Evolutionary conservation across 2,888 invertebrate species (phyloP).

Genomic region (Drosophila diplacantha): DNA sequence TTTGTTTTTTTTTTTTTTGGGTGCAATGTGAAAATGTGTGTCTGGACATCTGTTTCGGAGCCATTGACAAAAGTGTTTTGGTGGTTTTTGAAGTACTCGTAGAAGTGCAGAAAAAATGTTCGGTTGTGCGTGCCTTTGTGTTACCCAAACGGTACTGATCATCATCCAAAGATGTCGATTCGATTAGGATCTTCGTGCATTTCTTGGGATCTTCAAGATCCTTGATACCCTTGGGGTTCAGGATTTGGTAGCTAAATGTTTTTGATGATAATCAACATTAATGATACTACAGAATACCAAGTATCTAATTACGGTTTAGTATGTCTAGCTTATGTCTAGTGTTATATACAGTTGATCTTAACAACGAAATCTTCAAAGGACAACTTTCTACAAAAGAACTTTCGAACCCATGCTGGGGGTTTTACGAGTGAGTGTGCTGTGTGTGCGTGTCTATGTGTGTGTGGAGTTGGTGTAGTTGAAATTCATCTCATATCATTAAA

Average conservation of each 20-base stretch:
- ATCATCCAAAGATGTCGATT: conserved; percentile 88
- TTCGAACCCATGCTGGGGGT: conserved; percentile 59
- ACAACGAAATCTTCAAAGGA: conserved; percentile 32
- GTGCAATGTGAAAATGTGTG: conserved; percentile 20
- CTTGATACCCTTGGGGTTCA: conserved; percentile 93
- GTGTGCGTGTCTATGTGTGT: conserved; percentile 35
- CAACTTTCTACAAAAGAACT: conserved; percentile 28
- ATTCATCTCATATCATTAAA: conserved; percentile 14
- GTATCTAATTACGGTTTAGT: conserved; percentile 47
- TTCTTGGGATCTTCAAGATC: conserved; percentile 89
- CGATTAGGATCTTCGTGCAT: conserved; percentile 89
- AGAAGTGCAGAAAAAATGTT: conserved; percentile 37
- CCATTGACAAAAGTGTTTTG: conserved; percentile 50
- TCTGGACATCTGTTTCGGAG: conserved; percentile 62
- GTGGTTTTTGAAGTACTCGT: conserved; percentile 47
- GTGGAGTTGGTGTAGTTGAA: conserved; percentile 14
- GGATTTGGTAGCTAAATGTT: conserved; percentile 95
- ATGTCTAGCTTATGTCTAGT: conserved; percentile 58
- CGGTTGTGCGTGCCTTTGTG: conserved; percentile 92
- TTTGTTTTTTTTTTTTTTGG: background rate
- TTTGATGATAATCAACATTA: conserved; percentile 41
- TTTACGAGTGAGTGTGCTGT: conserved; percentile 21
- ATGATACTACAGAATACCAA: conserved; percentile 37
- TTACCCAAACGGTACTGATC: conserved; percentile 98
- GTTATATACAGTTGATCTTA: conserved; percentile 61